A percentile compares a stretch with the other conserved stretches of the same genome.
Evolutionary conservation across 92 coral and sea anemone genomes (phyloP).

Genomic region (Phenganax subtilis): DNA sequence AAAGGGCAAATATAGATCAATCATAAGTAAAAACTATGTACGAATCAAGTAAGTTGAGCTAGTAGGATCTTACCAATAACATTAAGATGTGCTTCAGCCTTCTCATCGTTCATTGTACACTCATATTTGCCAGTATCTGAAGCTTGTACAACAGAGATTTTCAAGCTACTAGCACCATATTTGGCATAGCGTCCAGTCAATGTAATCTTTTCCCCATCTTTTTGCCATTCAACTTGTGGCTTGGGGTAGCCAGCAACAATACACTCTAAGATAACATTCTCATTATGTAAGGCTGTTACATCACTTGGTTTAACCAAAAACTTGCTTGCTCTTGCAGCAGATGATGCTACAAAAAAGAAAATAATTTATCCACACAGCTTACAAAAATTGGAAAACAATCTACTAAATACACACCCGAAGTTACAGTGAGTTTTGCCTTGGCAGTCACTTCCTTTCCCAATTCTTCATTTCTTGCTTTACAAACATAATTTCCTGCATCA

Average conservation of each 20-base stretch:
- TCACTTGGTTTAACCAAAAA: conserved; percentile 26
- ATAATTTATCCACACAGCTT: background rate
- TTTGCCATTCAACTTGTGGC: conserved; percentile 29
- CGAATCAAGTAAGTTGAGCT: background rate
- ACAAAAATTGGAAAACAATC: background rate
- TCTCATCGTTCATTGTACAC: conserved; percentile 5
- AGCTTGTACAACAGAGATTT: background rate
- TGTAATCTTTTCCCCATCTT: conserved; percentile 17
- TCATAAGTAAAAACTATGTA: background rate
- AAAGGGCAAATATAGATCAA: background rate
- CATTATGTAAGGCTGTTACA: background rate
- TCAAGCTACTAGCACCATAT: conserved; percentile 21
- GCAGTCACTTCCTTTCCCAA: conserved; percentile 39
- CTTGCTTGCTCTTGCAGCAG: background rate
- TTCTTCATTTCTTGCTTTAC: conserved; percentile 50
- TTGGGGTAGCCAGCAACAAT: conserved; percentile 26
- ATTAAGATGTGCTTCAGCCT: conserved; percentile 21
- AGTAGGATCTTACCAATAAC: conserved; percentile 23
- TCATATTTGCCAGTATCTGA: conserved; percentile 28
- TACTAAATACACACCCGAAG: background rate
- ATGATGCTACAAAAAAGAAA: conserved; percentile 1
- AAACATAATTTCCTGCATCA: conserved; percentile 75
- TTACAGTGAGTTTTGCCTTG: conserved; percentile 8
- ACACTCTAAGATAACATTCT: conserved; percentile 23
- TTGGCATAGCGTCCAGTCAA: conserved; percentile 13